Evolutionary conservation across 1,140 invertebrate genomes (phyloP), one percentile per base, ranked within the genome.

Genomic region (Mercenaria mercenaria): DNA sequence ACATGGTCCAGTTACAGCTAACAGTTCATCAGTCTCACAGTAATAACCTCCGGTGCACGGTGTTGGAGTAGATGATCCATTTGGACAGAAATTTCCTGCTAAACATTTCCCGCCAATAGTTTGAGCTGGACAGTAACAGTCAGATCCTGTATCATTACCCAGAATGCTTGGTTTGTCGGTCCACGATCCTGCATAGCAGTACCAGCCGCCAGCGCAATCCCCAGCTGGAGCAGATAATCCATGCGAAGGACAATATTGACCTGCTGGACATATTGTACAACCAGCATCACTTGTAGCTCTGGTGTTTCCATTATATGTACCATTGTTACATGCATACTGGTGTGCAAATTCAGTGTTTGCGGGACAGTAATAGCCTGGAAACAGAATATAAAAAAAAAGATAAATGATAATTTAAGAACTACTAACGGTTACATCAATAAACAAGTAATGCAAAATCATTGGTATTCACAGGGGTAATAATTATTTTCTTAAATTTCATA

Each of bases 261-360:
- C 95, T 26, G 95, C 92, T 39, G 92, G 88, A 89, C 95, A 95
- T 0, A 94, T 61, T 69, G 92, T 86, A 77, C 95, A 95, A 15
- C 90, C 83, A 1, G 80, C 91, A 47, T 91, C 77, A 81, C 91
- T 92, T 26, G 91, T 74, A 23, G 91, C 88, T n/a, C 90, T 84
- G 0, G 93, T 94, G 18, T 85, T 85, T 43, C 93, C 93, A 89
- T 95, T 95, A 87, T 93, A 95, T 15, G 95, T 95, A 52, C 95
- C 95, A 90, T 95, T 95, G 59, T 90, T 81, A 88, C 95, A 95
- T 15, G 94, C 94, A 83, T 92, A 95, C 91, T 95, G 95, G n/a
- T 67, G 82, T 41, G 92, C 91, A 91, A 95, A 95, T 83, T 94
- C 91, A 64, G 94, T 95, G 6, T 91, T 92, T 41, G 56, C 56